Percentiles rank a stretch among this genome's conserved stretches.
Evolutionary conservation across 1,140 invertebrate species (phyloP).

Genomic region (Maconellicoccus hirsutus): DNA sequence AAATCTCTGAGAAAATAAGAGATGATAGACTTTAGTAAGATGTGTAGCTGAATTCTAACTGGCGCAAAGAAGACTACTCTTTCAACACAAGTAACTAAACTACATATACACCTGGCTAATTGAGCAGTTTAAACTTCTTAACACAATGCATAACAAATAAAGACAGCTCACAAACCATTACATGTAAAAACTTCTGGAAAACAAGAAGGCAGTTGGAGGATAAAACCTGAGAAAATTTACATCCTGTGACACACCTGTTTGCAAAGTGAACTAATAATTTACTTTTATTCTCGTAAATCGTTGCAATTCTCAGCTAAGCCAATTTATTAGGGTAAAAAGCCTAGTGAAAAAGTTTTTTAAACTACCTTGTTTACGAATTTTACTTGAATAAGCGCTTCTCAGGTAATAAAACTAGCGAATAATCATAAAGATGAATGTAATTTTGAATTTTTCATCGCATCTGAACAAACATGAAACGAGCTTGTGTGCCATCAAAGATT

Average conservation of each 20-base stretch:
- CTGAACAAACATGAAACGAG: too few relatives aligned
- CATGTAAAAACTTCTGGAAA: neutral
- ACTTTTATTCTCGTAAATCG: neutral
- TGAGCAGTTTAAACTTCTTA: too few relatives aligned
- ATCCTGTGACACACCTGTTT: neutral
- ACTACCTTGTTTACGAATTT: neutral
- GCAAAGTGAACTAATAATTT: neutral
- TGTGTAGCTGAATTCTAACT: too few relatives aligned
- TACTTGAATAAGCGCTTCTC: neutral
- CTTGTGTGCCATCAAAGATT: too few relatives aligned
- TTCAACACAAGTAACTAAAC: too few relatives aligned
- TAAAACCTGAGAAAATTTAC: neutral
- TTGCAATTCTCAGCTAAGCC: neutral
- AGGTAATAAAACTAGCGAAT: neutral
- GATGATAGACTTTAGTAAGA: too few relatives aligned
- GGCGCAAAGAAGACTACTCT: too few relatives aligned
- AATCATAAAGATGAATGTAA: neutral
- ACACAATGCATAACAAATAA: too few relatives aligned
- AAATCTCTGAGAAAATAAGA: too few relatives aligned
- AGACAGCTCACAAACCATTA: too few relatives aligned
- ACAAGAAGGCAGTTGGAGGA: neutral
- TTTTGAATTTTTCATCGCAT: too few relatives aligned
- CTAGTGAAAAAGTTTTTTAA: neutral
- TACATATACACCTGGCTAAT: too few relatives aligned
- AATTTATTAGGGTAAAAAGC: neutral